These are phyloP conservation scores for Sphaerophoria taeniata DNA, from an alignment of 2,888 invertebrate genomes.

Conservation along the genomic window DNA sequence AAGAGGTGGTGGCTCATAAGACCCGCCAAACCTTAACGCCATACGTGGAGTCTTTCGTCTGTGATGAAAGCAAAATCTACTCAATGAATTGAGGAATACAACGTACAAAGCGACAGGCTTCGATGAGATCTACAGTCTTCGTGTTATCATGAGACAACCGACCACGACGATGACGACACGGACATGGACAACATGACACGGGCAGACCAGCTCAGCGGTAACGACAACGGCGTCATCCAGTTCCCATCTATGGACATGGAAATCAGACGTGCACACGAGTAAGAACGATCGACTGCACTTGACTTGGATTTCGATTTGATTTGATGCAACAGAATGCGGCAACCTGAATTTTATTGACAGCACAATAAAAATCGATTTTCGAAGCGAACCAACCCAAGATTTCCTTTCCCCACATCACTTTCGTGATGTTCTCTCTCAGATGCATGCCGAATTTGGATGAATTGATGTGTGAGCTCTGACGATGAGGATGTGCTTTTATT, in stretches of 20 bases:
- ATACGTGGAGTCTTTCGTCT: background rate
- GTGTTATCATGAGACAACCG: conserved; percentile 44
- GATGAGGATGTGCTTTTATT: background rate
- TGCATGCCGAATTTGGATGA: conserved; percentile 63
- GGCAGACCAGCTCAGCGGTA: background rate
- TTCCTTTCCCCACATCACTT: conserved; percentile 49
- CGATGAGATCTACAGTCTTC: conserved; percentile 47
- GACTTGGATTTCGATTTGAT: conserved; percentile 66
- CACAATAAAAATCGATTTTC: conserved; percentile 74
- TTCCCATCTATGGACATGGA: conserved; percentile 73
- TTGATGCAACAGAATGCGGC: conserved; percentile 71
- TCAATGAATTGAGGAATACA: conserved; percentile 39
- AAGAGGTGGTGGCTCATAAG: conserved; percentile 63
- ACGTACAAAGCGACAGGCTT: conserved; percentile 11
- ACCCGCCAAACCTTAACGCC: conserved; percentile 51
- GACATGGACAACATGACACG: conserved; percentile 25
- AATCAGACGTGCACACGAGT: conserved; percentile 60
- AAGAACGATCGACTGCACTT: conserved; percentile 60
- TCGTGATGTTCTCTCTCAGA: conserved; percentile 16
- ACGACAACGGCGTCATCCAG: conserved; percentile 59
- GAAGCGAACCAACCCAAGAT: conserved; percentile 39
- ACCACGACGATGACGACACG: background rate
- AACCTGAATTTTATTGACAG: conserved; percentile 72
- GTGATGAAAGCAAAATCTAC: conserved; percentile 23
- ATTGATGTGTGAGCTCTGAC: conserved; percentile 39